These are phyloP conservation scores for Periophthalmodon schlosseri DNA, from an alignment of 2,113 vertebrate genomes.

Conservation along the genomic window DNA sequence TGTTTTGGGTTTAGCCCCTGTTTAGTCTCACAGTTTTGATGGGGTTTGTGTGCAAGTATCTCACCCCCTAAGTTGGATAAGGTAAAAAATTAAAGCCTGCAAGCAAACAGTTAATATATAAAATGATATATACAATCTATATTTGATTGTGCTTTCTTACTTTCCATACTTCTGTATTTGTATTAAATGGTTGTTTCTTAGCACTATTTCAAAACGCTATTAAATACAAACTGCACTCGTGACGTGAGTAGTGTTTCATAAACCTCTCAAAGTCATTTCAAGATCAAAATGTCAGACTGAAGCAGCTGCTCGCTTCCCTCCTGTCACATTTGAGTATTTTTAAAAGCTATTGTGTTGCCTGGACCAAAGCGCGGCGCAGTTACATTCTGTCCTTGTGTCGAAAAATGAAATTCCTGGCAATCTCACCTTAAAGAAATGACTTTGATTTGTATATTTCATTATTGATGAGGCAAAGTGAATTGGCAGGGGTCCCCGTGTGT, in stretches of 20 bases:
- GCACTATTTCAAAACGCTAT: no score
- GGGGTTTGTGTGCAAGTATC: no score
- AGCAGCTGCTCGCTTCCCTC: conserved; percentile 5
- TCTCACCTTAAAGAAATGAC: conserved; percentile 66
- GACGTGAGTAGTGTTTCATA: not conserved
- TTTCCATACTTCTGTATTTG: no score
- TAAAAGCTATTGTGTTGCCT: conserved; percentile 43
- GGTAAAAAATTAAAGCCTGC: no score
- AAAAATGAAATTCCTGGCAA: conserved; percentile 57
- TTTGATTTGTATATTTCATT: conserved; percentile 70
- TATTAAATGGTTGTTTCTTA: no score
- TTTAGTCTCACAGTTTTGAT: no score
- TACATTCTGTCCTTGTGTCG: conserved; percentile 43
- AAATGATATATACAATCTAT: no score
- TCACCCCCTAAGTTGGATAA: no score
- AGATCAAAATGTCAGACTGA: not conserved
- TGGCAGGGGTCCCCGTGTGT: conserved; percentile 56
- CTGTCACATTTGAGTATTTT: conserved; percentile 27
- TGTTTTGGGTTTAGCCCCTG: no score
- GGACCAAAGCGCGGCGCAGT: conserved; percentile 39
- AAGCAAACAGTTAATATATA: no score
- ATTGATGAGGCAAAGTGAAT: conserved; percentile 75
- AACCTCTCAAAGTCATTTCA: not conserved
- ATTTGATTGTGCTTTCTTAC: no score
- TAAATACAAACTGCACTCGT: not conserved